phyloP scores from a whole-genome alignment of 2,888 invertebrate species.

The Dicyrtomina minuta region DNA sequence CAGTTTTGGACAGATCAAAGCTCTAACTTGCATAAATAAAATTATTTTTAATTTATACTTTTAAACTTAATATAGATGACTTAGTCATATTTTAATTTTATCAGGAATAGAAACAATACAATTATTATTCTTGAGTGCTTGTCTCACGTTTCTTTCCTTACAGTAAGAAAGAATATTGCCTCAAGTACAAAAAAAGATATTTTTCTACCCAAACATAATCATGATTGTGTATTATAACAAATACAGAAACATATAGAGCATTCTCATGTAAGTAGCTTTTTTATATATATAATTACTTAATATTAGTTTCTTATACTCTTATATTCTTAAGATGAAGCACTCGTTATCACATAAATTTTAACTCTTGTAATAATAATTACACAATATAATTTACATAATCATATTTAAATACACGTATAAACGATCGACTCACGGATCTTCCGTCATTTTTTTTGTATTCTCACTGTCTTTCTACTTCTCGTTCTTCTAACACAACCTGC shows the following conservation, averaged over 20 bases:
- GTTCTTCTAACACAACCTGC: background rate
- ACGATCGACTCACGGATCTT: background rate
- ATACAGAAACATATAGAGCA: too few relatives aligned
- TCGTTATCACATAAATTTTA: background rate
- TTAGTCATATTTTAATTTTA: too few relatives aligned
- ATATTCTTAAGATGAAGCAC: too few relatives aligned
- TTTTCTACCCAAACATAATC: background rate
- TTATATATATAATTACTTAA: background rate
- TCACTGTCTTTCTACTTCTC: too few relatives aligned
- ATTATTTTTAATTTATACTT: background rate
- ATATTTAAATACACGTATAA: background rate
- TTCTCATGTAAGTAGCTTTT: too few relatives aligned
- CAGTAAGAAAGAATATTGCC: background rate
- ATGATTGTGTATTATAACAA: background rate
- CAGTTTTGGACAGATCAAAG: conserved; percentile 1
- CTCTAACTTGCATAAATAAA: conserved; percentile 2
- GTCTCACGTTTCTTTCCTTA: too few relatives aligned
- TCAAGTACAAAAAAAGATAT: background rate
- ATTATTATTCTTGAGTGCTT: background rate
- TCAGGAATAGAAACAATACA: background rate
- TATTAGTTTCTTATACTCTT: background rate
- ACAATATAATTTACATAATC: background rate
- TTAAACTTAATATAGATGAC: too few relatives aligned
- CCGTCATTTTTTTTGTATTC: background rate
- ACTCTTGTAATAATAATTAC: background rate